Evolutionary conservation across 2,888 invertebrate genomes (phyloP), one percentile per base, ranked within the genome.

Genomic region (Calephelis perditalis): DNA sequence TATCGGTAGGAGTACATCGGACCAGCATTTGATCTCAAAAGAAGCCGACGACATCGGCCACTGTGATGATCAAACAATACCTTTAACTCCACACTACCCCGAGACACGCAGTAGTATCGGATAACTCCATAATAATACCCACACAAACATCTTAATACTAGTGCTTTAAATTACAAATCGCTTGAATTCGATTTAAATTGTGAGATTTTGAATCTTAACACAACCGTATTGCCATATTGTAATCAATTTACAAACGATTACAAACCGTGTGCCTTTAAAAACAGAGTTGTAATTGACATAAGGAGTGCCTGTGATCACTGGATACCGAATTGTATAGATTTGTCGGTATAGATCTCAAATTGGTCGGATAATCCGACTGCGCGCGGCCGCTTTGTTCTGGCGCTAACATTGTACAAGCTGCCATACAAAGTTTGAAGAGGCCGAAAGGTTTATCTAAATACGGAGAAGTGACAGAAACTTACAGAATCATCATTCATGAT

Each of bases 351-450:
- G 76, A 73, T 75, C 75, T 75, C 73, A 80, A 84, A 84, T 82
- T 82, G 78, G 75, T 73, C 71, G 82, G 75, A 75, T 84, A 78
- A 82, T 81, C 81, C 70, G 78, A 69, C 72, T 76, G 73, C 71
- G 71, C 72, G 73, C 69, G 71, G 73, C 69, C 69, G 71, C 74
- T 75, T 72, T 56, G 55, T 59, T 26, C 52, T 35, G 52, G 52
- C 52, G 52, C 52, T 52, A 52, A 52, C 35, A 52, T 52, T 52
- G 15, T 52, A 26, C 26, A 10, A 52, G 26, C 35, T 52, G 26
- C 15, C 49, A 52, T 26, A 52, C 49, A 52, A 52, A 52, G 15
- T 52, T 11, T 35, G 35, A 10, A 52, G 52, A 59, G 60, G 55
- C 60, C 62, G 46, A 54, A 56, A 58, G 36, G 69, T 52, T 26